Conservation (phyloP, 2,888 invertebrate species). For the Dysmachus trigonus region DNA sequence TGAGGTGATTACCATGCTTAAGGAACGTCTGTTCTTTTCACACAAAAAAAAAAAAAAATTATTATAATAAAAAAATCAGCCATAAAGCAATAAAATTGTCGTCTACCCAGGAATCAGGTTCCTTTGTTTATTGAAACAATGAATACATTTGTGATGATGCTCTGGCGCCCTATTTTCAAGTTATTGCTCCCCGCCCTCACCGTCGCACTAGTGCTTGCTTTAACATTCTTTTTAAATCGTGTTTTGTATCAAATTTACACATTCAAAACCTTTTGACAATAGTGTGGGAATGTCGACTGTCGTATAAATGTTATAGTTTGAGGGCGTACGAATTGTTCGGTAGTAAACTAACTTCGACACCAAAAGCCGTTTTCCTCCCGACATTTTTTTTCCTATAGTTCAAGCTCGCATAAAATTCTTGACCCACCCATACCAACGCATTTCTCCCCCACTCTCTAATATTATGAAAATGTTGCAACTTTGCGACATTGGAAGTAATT, state of each 20-base stretch:
- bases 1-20: conserved; percentile 8
- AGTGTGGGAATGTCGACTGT: not conserved
- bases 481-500: not conserved
- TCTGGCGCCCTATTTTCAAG: not conserved
- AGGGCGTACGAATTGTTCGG: not conserved
- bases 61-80: conserved; percentile 8
- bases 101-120: not conserved
- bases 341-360: not conserved
- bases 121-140: not conserved
- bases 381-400: not conserved
- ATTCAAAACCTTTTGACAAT: not conserved
- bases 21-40: not conserved
- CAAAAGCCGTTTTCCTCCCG: not conserved
- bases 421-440: not conserved
- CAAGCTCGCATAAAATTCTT: not conserved
- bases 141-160: not conserved
- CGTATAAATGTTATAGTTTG: not conserved
- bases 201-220: not conserved
- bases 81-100: not conserved
- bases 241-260: not conserved
- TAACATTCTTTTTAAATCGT: not conserved
- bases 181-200: not conserved
- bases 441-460: not conserved
- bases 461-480: not conserved
- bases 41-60: too few relatives aligned